Percentiles rank a stretch among this genome's conserved stretches.
Conservation (phyloP, 2,113 vertebrate genomes). For the Polypterus senegalus region DNA sequence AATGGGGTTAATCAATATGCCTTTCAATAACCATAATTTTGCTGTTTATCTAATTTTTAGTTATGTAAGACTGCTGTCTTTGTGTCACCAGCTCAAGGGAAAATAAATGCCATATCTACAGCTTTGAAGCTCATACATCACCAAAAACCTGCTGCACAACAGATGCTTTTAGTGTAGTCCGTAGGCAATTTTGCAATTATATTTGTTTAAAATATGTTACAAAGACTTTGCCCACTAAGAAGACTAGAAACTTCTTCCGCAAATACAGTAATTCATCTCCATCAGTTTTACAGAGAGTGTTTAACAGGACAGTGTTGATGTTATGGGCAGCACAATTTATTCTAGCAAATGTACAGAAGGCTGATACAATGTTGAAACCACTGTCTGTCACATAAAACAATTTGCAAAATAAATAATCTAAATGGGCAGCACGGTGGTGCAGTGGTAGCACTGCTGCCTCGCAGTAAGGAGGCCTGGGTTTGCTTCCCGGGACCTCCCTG, state of each 20-base stretch:
- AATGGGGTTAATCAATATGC: too few relatives aligned
- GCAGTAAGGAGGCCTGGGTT: too few relatives aligned
- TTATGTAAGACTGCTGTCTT: too few relatives aligned
- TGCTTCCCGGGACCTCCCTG: too few relatives aligned
- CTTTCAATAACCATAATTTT: too few relatives aligned
- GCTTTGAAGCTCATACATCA: too few relatives aligned
- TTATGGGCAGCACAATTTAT: too few relatives aligned
- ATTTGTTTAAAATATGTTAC: slow-evolving; percentile 6
- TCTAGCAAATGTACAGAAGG: slow-evolving; percentile 1
- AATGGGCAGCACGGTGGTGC: too few relatives aligned
- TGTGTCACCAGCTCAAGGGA: too few relatives aligned
- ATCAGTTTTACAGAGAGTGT: slow-evolving; percentile 3
- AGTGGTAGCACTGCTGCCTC: too few relatives aligned
- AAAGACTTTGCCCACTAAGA: not conserved
- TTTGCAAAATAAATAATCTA: slow-evolving; percentile 3
- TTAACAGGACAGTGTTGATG: not conserved
- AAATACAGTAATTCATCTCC: slow-evolving; percentile 3
- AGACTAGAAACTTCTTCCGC: slow-evolving; percentile 3
- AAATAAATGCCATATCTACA: too few relatives aligned
- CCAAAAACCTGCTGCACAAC: not conserved
- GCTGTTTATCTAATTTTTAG: too few relatives aligned
- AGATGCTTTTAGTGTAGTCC: slow-evolving; percentile 11
- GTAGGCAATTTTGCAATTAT: slow-evolving; percentile 7
- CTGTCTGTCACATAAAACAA: slow-evolving; percentile 8
- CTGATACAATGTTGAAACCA: not conserved